Conservation (phyloP, 2,113 vertebrate species). For the Beaufortia kweichowensis region DNA sequence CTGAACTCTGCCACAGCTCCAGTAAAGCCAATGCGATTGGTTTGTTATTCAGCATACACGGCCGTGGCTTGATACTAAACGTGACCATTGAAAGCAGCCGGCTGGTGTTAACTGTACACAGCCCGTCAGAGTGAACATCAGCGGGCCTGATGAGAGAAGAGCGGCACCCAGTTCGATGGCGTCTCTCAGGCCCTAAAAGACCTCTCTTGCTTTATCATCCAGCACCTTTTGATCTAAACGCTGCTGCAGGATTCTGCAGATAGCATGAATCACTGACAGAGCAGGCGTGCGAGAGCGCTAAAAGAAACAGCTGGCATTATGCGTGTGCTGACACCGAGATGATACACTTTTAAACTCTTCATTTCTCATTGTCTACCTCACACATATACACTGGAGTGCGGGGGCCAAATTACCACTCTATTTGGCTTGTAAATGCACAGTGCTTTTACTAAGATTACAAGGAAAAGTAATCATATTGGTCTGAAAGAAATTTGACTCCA, state of each 20-base stretch:
- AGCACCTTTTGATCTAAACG: conserved; percentile 88
- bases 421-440: background rate
- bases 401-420: conserved; percentile 17
- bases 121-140: conserved; percentile 82
- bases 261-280: conserved; percentile 81
- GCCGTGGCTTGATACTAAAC: conserved; percentile 83
- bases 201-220: conserved; percentile 67
- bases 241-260: conserved; percentile 81
- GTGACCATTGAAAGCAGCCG: conserved; percentile 82
- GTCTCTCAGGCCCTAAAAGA: conserved; percentile 59
- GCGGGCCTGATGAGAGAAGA: conserved; percentile 87
- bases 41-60: conserved; percentile 89
- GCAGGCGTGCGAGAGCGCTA: conserved; percentile 67
- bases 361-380: conserved; percentile 64
- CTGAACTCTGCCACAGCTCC: conserved; percentile 76
- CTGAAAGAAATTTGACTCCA: conserved; percentile 11
- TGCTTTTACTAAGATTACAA: conserved; percentile 10
- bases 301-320: conserved; percentile 76
- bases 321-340: conserved; percentile 68
- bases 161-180: conserved; percentile 70
- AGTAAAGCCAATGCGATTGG: conserved; percentile 71
- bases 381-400: conserved; percentile 53
- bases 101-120: conserved; percentile 80
- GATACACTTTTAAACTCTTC: conserved; percentile 64
- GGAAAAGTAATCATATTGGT: background rate